Base-by-base conservation (phyloP, 2,113 vertebrate genomes). In the Salvelinus alpinus region DNA sequence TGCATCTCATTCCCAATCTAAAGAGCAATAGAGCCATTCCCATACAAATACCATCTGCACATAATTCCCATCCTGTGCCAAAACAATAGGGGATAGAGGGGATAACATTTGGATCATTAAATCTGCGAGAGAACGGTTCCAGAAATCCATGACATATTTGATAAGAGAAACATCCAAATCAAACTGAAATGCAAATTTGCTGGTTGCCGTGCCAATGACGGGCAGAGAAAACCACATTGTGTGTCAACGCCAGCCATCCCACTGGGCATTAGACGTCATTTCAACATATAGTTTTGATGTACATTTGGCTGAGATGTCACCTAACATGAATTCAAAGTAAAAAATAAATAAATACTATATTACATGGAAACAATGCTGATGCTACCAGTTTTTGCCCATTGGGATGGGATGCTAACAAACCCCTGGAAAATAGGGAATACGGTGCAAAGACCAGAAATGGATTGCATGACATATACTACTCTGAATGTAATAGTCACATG, bases 1-100 rank as follows among this genome's bases (percentile, higher is more conserved):
- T 88, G 83, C 82, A 89, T 90, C 71, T 75, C 73, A 71, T 71
- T 76, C 8, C 18, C 34, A 72, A 64, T 83, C 75, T 70, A 81
- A 82, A 78, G 72, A 81, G 76, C 75, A 25, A 78, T 57, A 11
- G 65, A 71, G 44, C 25, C 74, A 54, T 69, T 85, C 80, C 29
- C 51, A 67, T 77, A 74, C 34, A 9, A 44, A 27, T 64, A 64
- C 77, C 77, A 76, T 70, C 73, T 71, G 66, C 79, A 78, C 48
- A 78, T 44, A 67, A 75, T 78, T 75, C 72, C 82, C 75, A 22
- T 18, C 16, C 1, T 20, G 24, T 70, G 65, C 64, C 73, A 25
- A 66, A 74, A 76, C 66, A 62, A 65, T 48, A 18, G 29, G 29
- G 71, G 9, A 69, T 62, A 74, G 59, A 22, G 34, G 29, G 71